Evolutionary conservation across 1,140 invertebrate species (phyloP).

Genomic region (Macrotrachela quadricornifera): DNA sequence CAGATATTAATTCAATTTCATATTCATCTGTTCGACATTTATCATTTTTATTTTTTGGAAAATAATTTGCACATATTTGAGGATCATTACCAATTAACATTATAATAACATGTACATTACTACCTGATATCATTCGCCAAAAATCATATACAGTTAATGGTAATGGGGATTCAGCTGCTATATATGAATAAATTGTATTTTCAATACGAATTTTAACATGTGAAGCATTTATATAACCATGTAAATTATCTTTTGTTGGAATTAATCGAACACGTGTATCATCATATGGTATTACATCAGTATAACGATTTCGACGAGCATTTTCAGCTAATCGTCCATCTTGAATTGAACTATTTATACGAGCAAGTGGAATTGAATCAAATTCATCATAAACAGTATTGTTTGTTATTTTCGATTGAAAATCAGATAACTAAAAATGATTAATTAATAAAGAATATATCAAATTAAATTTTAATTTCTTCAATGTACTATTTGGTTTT

Average conservation of each 20-base stretch:
- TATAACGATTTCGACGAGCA: conserved; percentile 33
- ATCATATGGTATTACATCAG: conserved; percentile 63
- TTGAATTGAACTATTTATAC: too few species aligned
- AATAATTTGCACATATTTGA: conserved; percentile 32
- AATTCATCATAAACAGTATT: too few species aligned
- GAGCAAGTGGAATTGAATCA: too few species aligned
- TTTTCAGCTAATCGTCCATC: conserved; percentile 12
- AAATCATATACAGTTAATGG: conserved; percentile 70
- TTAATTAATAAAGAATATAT: too few species aligned
- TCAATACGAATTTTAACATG: conserved; percentile 45
- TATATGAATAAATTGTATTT: conserved; percentile 38
- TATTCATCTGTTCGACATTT: conserved; percentile 9
- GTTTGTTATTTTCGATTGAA: too few species aligned
- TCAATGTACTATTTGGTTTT: too few species aligned
- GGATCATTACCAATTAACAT: conserved; percentile 61
- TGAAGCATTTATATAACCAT: conserved; percentile 70
- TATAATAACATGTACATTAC: conserved; percentile 60
- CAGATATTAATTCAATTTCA: not conserved
- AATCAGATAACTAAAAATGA: too few species aligned
- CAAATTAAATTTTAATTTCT: too few species aligned
- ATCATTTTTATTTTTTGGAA: conserved; percentile 12
- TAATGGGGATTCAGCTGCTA: conserved; percentile 77
- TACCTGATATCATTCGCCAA: conserved; percentile 73
- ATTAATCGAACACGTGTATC: conserved; percentile 55
- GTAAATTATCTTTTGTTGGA: conserved; percentile 51